Conservation (phyloP, 2,113 vertebrate species). For the Cyanistes caeruleus region DNA sequence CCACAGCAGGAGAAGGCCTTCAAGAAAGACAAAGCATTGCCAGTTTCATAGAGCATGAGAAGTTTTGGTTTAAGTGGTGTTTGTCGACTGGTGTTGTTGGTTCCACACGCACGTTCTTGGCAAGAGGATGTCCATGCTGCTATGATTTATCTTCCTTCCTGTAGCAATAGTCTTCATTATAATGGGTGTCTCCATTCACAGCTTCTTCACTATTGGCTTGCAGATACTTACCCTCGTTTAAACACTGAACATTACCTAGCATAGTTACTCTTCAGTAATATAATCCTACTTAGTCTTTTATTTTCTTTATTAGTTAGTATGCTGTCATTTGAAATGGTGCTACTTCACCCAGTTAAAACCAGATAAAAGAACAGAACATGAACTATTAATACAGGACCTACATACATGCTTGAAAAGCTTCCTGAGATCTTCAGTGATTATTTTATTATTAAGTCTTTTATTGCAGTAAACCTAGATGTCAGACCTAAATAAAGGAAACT, state of each 20-base stretch:
- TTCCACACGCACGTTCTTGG: rapidly evolving
- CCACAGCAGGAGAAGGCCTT: background rate
- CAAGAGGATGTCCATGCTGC: background rate
- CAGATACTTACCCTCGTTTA: background rate
- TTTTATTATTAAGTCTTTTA: background rate
- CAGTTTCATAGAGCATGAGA: background rate
- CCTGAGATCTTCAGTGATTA: background rate
- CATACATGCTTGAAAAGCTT: background rate
- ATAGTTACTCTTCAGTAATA: background rate
- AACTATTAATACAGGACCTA: background rate
- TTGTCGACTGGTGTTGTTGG: background rate
- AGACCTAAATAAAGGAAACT: background rate
- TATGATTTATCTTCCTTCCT: background rate
- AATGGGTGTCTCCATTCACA: background rate
- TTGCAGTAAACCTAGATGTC: background rate
- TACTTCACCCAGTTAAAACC: background rate
- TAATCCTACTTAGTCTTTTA: background rate
- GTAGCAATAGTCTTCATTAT: background rate
- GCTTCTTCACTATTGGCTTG: background rate
- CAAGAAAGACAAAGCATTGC: background rate
- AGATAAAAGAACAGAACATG: background rate
- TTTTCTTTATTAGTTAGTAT: background rate
- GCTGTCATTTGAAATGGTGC: background rate
- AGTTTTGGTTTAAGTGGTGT: background rate
- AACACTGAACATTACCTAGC: background rate